Base-by-base conservation (phyloP, 2,888 invertebrate genomes). In the Perizoma affinitatum region DNA sequence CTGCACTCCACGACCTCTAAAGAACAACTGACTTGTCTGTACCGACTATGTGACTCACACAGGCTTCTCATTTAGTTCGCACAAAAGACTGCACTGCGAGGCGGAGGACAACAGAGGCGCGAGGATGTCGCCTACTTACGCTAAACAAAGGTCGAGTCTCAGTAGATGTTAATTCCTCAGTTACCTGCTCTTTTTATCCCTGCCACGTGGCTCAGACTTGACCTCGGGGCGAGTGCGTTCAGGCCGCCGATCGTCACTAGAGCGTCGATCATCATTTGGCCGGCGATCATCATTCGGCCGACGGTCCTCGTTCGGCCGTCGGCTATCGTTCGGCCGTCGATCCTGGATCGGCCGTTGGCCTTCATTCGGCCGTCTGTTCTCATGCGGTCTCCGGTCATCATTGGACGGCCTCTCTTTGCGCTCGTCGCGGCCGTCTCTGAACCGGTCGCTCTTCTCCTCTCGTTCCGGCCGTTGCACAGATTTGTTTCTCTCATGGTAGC, bases 161-260 rank as follows among this genome's bases (percentile, higher is more conserved):
- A 38, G 38, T 38, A 38, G 5, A 42, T 49, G 6, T 51, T 35
- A 43, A 10, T 35, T 44, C 6, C 36, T n/a, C 22, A n/a, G 48
- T 58, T 59, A 88, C 88, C 88, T 84, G 63, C 70, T 74, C 67
- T 86, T 88, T 34, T 82, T 78, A 5, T 87, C 86, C 45, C 78
- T 63, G 11, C 68, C 61, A 40, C 69, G 69, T 5, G 70, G 42
- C 7, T 79, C 78, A 2, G 63, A 4, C 61, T 73, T 75, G 50
- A 56, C 60, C 7, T 66, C 62, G 9, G 67, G 11, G 49, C 65
- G 54, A 47, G 58, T 61, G 42, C 60, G 66, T 33, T 65, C 63
- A 44, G 66, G 54, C 34, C 57, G 61, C 8, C 67, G 65, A 11
- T 69, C 68, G 58, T 40, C 46, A 10, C 9, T 41, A 8, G 56